phyloP scores from a whole-genome alignment of 2,797 vertebrate genomes.

The Poeciliopsis presidionis region DNA sequence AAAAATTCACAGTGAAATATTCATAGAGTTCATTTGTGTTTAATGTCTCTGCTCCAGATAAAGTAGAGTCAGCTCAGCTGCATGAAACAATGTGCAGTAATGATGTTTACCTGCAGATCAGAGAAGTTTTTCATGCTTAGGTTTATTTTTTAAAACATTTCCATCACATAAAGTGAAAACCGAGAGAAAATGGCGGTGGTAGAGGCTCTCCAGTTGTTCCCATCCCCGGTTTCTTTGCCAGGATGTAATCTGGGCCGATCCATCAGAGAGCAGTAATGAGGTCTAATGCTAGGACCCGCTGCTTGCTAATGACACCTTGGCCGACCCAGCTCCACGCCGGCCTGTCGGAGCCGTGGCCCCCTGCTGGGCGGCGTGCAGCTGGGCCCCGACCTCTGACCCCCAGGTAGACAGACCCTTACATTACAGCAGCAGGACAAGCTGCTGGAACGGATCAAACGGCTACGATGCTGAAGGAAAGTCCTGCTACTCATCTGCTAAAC shows the following conservation, averaged over 20 bases:
- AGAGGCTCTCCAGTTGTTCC: slow-evolving; percentile 53
- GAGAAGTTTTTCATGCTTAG: slow-evolving; percentile 21
- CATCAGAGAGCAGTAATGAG: slow-evolving; percentile 79
- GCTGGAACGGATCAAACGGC: slow-evolving; percentile 11
- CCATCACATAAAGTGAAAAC: slow-evolving; percentile 22
- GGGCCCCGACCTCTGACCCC: slow-evolving; percentile 70
- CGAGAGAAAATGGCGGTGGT: background rate
- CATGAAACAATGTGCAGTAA: slow-evolving; percentile 23
- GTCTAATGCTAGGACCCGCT: slow-evolving; percentile 78
- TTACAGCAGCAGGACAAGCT: slow-evolving; percentile 45
- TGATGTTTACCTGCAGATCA: slow-evolving; percentile 33
- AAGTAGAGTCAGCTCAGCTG: background rate
- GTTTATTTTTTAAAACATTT: slow-evolving; percentile 26
- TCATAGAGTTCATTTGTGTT: slow-evolving; percentile 55
- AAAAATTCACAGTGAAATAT: slow-evolving; percentile 72
- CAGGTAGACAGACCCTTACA: slow-evolving; percentile 56
- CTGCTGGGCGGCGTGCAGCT: slow-evolving; percentile 59
- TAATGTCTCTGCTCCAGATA: slow-evolving; percentile 33
- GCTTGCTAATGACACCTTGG: slow-evolving; percentile 75
- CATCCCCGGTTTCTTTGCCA: slow-evolving; percentile 56
- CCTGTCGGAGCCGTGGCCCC: slow-evolving; percentile 45
- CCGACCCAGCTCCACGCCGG: slow-evolving; percentile 53
- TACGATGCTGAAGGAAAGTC: background rate
- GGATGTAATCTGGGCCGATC: slow-evolving; percentile 76
- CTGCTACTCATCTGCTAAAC: background rate